Evolutionary conservation across 2,797 vertebrate genomes (phyloP), one percentile per base, ranked within the genome.

Genomic region (Chrysocyon brachyurus): DNA sequence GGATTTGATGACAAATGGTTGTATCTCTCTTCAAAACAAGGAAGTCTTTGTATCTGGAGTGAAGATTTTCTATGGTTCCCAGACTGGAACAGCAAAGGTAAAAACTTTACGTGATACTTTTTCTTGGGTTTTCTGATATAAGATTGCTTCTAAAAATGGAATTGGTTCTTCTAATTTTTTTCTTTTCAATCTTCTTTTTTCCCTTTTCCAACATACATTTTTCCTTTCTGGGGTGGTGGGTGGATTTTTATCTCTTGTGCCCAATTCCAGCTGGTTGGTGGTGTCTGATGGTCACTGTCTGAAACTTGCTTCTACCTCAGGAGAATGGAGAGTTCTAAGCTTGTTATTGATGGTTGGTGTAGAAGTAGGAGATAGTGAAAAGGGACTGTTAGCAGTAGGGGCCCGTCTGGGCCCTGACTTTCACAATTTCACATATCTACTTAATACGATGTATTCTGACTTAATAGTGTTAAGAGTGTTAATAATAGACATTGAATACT

Each of bases 31-130:
- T 36, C 94, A 95, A 77, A 98, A 95, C 98, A 31, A 61, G 98
- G 97, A 94, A 52, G 72, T 98, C 95, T 97, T 98, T 49, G 99
- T 99, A 81, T 99, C 99, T 4, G 99, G 98, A 40, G 99, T 99
- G 10, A 99, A 99, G 98, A 98, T 99, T 96, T 99, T 99, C 97
- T 99, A 99, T 59, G 99, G 99, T 10, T 99, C 99, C 24, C 99
- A 99, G 97, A 99, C 99, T 3, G 99, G 99, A 96, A 99, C 99
- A 6, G 99, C 99, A 84, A 99, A 99, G 99, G 99, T 99, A 98
- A 40, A 15, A 81, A 4, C 7, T 79, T 78, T 7, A 49, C 73
- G 10, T 54, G 16, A 4, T 15, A 31, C 0, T 4, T 33, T 0
- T 33, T 9, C 19, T 87, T 88, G 91, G 56, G n/a, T 61, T 77